phyloP scores from a whole-genome alignment of 1,140 invertebrate species.

The Sitobion miscanthi region DNA sequence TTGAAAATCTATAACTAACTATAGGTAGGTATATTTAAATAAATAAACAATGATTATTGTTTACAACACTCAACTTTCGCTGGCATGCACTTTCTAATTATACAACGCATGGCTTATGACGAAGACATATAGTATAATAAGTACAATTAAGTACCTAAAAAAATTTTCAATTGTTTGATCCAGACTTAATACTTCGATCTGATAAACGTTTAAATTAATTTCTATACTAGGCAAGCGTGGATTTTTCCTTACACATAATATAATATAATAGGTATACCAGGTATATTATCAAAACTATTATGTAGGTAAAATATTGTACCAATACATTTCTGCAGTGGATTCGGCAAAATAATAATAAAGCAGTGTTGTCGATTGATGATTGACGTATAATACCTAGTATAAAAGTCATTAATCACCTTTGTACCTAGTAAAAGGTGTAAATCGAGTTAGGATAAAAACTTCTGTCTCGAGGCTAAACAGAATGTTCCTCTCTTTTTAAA shows the following conservation, averaged over 20 bases:
- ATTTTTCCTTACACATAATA: neutral
- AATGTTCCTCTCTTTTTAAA: neutral
- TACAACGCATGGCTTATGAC: neutral
- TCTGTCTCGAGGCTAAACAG: neutral
- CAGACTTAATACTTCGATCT: neutral
- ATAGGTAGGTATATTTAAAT: neutral
- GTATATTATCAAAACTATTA: neutral
- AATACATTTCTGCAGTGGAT: neutral
- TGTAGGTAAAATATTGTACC: neutral
- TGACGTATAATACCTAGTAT: neutral
- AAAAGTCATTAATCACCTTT: neutral
- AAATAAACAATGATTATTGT: conserved; percentile 30
- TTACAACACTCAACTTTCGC: conserved; percentile 41
- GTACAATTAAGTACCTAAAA: no score
- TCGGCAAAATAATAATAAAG: neutral
- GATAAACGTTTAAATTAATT: neutral
- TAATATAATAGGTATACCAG: neutral
- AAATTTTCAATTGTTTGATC: neutral
- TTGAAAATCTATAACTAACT: conserved; percentile 5
- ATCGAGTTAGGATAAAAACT: neutral
- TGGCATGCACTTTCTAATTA: conserved; percentile 8
- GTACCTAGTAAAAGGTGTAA: neutral
- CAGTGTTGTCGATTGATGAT: neutral
- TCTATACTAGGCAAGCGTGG: neutral
- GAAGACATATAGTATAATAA: neutral